Conservation (phyloP, 2,113 vertebrate genomes). For the Diphyllodes magnificus region DNA sequence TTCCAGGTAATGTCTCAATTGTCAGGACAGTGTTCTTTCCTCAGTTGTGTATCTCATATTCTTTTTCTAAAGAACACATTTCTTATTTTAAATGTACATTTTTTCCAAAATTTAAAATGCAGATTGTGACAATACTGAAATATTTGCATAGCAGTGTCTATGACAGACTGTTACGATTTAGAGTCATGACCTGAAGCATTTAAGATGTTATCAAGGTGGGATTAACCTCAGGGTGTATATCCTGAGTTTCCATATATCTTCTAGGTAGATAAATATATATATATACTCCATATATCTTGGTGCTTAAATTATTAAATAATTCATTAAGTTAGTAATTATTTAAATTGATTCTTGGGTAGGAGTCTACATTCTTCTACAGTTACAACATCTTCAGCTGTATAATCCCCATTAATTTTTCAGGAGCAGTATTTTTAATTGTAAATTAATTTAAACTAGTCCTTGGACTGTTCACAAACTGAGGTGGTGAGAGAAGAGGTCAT, state of each 20-base stretch:
- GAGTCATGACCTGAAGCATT: neutral
- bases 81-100: neutral
- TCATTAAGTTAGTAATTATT: neutral
- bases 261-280: neutral
- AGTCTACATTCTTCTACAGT: neutral
- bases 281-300: neutral
- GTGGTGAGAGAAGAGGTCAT: neutral
- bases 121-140: neutral
- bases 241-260: neutral
- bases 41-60: neutral
- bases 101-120: neutral
- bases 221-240: neutral
- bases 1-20: neutral
- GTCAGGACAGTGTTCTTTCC: neutral
- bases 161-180: neutral
- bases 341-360: neutral
- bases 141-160: neutral
- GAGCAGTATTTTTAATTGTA: neutral
- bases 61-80: neutral
- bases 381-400: neutral
- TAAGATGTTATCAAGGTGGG: neutral
- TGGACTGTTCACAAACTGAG: neutral
- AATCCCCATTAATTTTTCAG: neutral
- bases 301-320: neutral
- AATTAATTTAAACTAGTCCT: neutral